Evolutionary conservation across 1,140 invertebrate species (phyloP).

Genomic region (Neuroterus valhalla): DNA sequence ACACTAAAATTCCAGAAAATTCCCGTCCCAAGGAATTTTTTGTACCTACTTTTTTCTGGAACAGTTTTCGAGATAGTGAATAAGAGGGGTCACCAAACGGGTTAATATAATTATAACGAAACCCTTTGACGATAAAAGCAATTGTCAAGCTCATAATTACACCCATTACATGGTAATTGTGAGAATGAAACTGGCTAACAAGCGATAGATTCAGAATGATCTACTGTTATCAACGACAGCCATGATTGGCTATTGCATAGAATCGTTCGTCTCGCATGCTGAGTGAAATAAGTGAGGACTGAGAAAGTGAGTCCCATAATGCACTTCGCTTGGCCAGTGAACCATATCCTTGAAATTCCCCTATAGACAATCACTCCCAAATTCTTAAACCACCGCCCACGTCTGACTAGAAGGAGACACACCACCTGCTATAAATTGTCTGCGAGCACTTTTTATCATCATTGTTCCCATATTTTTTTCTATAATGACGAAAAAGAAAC

Average conservation of each 20-base stretch:
- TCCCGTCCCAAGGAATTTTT: too few relatives aligned
- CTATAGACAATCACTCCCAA: conserved; percentile 27
- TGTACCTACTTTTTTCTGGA: too few relatives aligned
- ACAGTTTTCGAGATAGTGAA: too few relatives aligned
- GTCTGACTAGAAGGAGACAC: conserved; percentile 27
- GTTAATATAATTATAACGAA: neutral
- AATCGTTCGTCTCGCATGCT: conserved; percentile 60
- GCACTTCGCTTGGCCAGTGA: conserved; percentile 17
- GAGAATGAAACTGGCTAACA: conserved; percentile 50
- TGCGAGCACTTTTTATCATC: conserved; percentile 4
- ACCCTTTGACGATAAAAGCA: neutral
- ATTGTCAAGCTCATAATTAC: conserved; percentile 47
- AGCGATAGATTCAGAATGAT: conserved; percentile 45
- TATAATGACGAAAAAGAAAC: neutral
- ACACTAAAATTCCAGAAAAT: too few relatives aligned
- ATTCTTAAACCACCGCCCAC: conserved; percentile 24
- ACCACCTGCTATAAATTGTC: conserved; percentile 14
- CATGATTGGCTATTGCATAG: conserved; percentile 59
- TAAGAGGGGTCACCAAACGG: neutral
- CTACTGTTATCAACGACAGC: conserved; percentile 51
- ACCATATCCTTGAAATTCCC: conserved; percentile 25
- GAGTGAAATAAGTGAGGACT: conserved; percentile 54
- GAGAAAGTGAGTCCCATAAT: conserved; percentile 33
- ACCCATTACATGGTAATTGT: conserved; percentile 54
- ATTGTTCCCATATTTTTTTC: conserved; percentile 27